These are phyloP conservation scores for Heliconius aoede DNA, from an alignment of 2,888 invertebrate species.

Conservation along the genomic window DNA sequence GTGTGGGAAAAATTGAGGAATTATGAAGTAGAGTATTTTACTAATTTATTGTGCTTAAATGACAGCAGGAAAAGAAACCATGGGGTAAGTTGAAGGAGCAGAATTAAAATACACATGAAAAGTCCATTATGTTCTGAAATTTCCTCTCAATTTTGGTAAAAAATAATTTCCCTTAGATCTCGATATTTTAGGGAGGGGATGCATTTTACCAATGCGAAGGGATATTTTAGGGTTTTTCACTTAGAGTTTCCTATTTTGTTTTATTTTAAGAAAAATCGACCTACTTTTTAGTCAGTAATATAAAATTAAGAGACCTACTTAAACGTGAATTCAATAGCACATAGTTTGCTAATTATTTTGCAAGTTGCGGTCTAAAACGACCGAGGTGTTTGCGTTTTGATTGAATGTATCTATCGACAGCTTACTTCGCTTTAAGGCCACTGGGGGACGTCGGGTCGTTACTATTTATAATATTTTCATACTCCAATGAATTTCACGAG, in stretches of 20 bases:
- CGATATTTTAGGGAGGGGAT: slow-evolving; percentile 82
- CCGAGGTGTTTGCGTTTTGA: slow-evolving; percentile 63
- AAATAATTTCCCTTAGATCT: slow-evolving; percentile 63
- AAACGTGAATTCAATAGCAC: slow-evolving; percentile 1
- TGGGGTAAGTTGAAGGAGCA: slow-evolving; percentile 86
- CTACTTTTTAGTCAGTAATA: slow-evolving; percentile 24
- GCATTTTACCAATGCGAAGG: slow-evolving; percentile 78
- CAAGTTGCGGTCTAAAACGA: slow-evolving; percentile 48
- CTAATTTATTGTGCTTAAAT: slow-evolving; percentile 84
- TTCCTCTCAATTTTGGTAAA: slow-evolving; percentile 50
- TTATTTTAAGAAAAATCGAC: not conserved
- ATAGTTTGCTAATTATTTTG: slow-evolving; percentile 41
- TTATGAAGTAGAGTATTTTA: slow-evolving; percentile 61
- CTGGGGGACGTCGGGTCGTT: slow-evolving; percentile 56
- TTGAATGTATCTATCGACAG: slow-evolving; percentile 76
- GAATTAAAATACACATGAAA: not conserved
- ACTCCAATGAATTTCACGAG: slow-evolving; percentile 50
- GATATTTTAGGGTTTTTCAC: slow-evolving; percentile 71
- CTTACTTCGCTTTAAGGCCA: slow-evolving; percentile 71
- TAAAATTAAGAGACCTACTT: not conserved
- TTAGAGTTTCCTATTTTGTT: slow-evolving; percentile 30
- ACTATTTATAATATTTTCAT: slow-evolving; percentile 67
- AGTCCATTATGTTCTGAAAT: not conserved
- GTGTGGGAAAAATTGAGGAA: slow-evolving; percentile 53
- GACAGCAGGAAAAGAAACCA: slow-evolving; percentile 92